Evolutionary conservation across 2,113 vertebrate species (phyloP), one percentile per base, ranked within the genome.

Genomic region (Theropithecus gelada): DNA sequence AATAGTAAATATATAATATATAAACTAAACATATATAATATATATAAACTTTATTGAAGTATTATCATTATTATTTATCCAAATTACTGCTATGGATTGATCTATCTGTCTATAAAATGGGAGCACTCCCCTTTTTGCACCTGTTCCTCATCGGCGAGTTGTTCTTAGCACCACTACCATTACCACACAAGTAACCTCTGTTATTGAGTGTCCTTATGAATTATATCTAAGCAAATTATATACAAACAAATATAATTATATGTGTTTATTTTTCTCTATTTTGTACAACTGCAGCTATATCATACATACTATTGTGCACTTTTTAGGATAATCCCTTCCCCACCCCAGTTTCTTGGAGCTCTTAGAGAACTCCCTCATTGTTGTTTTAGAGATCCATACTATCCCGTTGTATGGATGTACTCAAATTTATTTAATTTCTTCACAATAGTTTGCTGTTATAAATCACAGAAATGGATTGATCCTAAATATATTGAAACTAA

Each of bases 361-460:
- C 75, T 38, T n/a, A 32, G 32, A 76, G 25, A 88, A 30, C 5
- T 20, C 79, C 12, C 43, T 52, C 25, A 3, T 85, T 95, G 32
- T 50, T 80, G 35, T 82, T 38, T 55, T 9, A 66, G 55, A 23
- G 27, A 40, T 50, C 3, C 4, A 10, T 27, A 30, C 32, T 68
- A 13, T 78, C 50, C 52, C 25, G 10, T 48, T 22, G 9, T 23
- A 18, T 45, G 10, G 3, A 70, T 17, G 1, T 50, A 45, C 48
- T 40, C 50, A 75, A 22, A 79, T 73, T 45, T 79, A 73, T 38
- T 94, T 83, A 79, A 52, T 48, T 76, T 92, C n/a, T 61, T 64
- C 38, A 35, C 8, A 70, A 1, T 45, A 55, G n/a, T 50, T 92
- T 73, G 20, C 13, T 61, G 38, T 96, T 88, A 27, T 40, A 48